These are phyloP conservation scores for Sitta europaea DNA, from an alignment of 2,113 vertebrate species.

Conservation along the genomic window DNA sequence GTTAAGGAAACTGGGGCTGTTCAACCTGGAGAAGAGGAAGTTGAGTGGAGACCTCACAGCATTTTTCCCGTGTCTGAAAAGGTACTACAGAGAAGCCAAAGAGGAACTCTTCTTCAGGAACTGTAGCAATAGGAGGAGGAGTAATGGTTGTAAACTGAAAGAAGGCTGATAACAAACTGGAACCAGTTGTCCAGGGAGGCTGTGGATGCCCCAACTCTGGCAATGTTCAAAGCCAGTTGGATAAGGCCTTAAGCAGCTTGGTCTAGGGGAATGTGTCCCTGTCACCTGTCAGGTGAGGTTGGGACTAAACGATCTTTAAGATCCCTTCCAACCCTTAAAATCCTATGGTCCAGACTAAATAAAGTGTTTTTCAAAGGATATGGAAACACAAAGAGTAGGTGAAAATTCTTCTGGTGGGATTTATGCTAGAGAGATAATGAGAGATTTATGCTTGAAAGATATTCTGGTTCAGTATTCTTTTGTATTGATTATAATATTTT, in stretches of 20 bases:
- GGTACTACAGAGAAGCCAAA: background rate
- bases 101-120: background rate
- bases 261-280: background rate
- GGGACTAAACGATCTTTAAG: background rate
- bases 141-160: background rate
- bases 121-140: background rate
- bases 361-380: background rate
- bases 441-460: background rate
- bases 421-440: background rate
- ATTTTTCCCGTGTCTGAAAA: background rate
- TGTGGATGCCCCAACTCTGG: fast-evolving
- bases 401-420: background rate
- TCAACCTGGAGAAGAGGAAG: background rate
- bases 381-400: background rate
- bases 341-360: background rate
- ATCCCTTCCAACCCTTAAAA: background rate
- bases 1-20: background rate
- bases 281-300: background rate
- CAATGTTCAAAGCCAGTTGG: background rate
- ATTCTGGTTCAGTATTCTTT: background rate
- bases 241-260: background rate
- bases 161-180: background rate
- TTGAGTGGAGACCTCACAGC: background rate
- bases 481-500: background rate
- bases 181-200: background rate